Conservation (phyloP, 2,888 invertebrate species). For the Catocala nupta region DNA sequence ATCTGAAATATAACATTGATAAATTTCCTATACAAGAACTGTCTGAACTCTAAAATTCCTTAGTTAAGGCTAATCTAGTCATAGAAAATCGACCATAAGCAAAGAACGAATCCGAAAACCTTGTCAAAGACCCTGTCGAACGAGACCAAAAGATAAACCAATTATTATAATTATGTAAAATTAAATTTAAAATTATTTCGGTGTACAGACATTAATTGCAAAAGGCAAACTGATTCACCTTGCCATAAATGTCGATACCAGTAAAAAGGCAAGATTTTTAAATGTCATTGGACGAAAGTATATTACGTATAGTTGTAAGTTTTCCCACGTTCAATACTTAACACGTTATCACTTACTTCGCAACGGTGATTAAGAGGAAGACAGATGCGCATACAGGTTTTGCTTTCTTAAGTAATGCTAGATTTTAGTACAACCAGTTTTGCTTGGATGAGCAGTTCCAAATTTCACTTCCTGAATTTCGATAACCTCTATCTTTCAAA, state of each 20-base stretch:
- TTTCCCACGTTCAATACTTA: constrained; percentile 21
- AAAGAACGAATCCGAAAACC: constrained; percentile 28
- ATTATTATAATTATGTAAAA: constrained; percentile 6
- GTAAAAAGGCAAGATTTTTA: constrained; percentile 23
- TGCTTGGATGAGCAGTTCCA: too few relatives aligned
- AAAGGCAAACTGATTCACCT: constrained; percentile 33
- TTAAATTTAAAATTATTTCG: constrained; percentile 25
- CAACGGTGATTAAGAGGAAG: too few relatives aligned
- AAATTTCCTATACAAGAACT: too few relatives aligned
- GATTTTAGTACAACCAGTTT: too few relatives aligned
- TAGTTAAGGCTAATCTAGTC: too few relatives aligned
- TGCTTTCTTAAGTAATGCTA: too few relatives aligned
- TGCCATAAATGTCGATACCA: constrained; percentile 24
- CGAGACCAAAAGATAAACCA: constrained; percentile 13
- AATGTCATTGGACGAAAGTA: constrained; percentile 34
- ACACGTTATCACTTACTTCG: background rate
- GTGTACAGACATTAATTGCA: constrained; percentile 15
- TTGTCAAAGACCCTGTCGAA: constrained; percentile 20
- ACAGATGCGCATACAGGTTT: too few relatives aligned
- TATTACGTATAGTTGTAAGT: constrained; percentile 24
- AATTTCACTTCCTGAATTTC: too few relatives aligned
- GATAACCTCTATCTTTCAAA: too few relatives aligned
- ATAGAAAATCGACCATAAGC: background rate
- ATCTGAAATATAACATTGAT: too few relatives aligned
- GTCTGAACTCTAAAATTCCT: too few relatives aligned